Percentiles rank a stretch among this genome's conserved stretches.
These are phyloP conservation scores for Medauroidea extradentata DNA, from an alignment of 1,140 invertebrate genomes.

Conservation along the genomic window DNA sequence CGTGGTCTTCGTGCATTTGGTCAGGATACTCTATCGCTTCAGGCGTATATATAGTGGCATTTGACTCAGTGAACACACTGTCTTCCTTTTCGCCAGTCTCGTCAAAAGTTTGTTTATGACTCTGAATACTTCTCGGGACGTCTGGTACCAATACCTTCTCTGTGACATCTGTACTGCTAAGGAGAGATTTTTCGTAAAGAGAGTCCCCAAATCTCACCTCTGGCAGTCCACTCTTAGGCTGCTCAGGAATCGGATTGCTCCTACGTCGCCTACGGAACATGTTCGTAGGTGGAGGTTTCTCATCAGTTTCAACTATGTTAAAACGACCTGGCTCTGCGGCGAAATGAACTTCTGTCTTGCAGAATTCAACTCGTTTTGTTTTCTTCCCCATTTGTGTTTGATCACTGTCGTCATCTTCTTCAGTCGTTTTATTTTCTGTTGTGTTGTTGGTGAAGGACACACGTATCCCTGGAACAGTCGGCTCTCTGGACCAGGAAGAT, in stretches of 20 bases:
- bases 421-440: too few species aligned
- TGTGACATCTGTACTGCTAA: conserved; percentile 17
- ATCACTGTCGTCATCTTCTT: conserved; percentile 32
- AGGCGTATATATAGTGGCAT: not conserved
- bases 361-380: conserved; percentile 75
- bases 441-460: too few species aligned
- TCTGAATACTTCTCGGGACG: too few species aligned
- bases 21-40: not conserved
- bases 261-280: conserved; percentile 56
- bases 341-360: conserved; percentile 82
- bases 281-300: conserved; percentile 75
- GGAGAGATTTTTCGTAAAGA: conserved; percentile 45
- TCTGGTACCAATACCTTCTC: not conserved
- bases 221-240: conserved; percentile 38
- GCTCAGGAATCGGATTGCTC: conserved; percentile 17
- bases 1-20: too few species aligned
- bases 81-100: conserved; percentile 2
- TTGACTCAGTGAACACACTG: not conserved
- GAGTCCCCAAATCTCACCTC: conserved; percentile 51
- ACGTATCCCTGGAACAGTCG: too few species aligned
- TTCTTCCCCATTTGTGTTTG: conserved; percentile 32
- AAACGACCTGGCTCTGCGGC: conserved; percentile 76
- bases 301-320: conserved; percentile 81
- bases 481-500: too few species aligned
- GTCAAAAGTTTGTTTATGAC: not conserved